Percentiles rank a stretch among this genome's conserved stretches.
Evolutionary conservation across 2,113 vertebrate genomes (phyloP).

Genomic region (Eudyptes chrysolophus): DNA sequence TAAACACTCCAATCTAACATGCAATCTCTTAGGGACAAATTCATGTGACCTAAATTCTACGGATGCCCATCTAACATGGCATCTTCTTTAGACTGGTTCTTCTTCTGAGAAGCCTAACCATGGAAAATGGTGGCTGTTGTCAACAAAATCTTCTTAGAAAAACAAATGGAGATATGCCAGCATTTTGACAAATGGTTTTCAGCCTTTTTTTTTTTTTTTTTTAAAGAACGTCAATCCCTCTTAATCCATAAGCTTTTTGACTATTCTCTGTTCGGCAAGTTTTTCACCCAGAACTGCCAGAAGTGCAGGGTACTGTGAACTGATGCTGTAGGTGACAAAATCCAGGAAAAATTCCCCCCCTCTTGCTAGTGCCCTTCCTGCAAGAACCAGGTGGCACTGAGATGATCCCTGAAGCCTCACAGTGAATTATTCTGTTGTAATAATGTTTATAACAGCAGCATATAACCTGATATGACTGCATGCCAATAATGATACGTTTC

Average conservation of each 20-base stretch:
- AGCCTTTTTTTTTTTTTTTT: background rate
- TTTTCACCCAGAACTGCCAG: background rate
- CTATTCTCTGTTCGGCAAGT: background rate
- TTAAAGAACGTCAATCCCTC: background rate
- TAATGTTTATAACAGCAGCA: background rate
- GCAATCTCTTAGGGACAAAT: background rate
- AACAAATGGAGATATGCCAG: background rate
- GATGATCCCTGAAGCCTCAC: background rate
- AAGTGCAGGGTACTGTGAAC: background rate
- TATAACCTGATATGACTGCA: background rate
- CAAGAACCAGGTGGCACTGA: background rate
- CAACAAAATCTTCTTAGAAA: background rate
- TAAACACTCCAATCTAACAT: background rate
- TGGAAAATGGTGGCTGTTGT: background rate
- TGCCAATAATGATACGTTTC: background rate
- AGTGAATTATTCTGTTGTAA: background rate
- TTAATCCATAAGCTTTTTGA: background rate
- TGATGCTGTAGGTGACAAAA: background rate
- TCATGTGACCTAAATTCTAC: background rate
- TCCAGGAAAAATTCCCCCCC: background rate
- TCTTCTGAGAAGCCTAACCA: background rate
- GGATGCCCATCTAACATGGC: background rate
- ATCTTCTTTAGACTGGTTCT: background rate
- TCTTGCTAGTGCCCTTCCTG: background rate
- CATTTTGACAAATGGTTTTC: background rate